Conservation (phyloP, 2,888 invertebrate genomes). For the Eudasyphora cyanicolor region DNA sequence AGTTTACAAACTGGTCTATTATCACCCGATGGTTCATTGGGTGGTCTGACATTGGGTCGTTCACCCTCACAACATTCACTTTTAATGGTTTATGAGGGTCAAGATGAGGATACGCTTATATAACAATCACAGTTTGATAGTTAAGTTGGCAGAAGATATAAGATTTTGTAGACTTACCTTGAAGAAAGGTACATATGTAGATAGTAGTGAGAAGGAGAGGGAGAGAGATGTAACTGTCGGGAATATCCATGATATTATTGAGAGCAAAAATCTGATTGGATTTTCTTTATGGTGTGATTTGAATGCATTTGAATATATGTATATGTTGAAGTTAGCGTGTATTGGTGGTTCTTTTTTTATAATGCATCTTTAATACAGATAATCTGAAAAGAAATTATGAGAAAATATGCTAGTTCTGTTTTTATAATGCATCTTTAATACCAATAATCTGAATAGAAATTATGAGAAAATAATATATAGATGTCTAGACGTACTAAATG, state of each 20-base stretch:
- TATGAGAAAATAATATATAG: no score
- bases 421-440: not conserved
- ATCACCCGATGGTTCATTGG: constrained; percentile 81
- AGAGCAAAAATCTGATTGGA: not conserved
- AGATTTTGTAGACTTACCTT: not conserved
- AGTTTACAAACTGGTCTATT: constrained; percentile 80
- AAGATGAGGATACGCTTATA: constrained; percentile 92
- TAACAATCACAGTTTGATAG: constrained; percentile 80
- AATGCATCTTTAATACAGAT: not conserved
- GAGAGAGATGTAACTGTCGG: not conserved
- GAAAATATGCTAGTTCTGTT: not conserved
- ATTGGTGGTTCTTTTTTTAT: not conserved
- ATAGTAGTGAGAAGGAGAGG: not conserved
- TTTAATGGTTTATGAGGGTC: constrained; percentile 88
- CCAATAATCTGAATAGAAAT: not conserved
- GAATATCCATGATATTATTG: no score
- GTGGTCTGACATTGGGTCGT: constrained; percentile 85
- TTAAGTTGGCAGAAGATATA: not conserved
- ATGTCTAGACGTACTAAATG: no score
- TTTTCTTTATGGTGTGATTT: not conserved
- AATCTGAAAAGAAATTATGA: not conserved
- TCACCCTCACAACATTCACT: constrained; percentile 89
- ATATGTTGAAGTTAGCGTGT: not conserved
- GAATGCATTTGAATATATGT: not conserved
- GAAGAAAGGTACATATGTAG: no score